Evolutionary conservation across 2,113 vertebrate genomes (phyloP), one percentile per base, ranked within the genome.

Genomic region (Leucopternis melanops): DNA sequence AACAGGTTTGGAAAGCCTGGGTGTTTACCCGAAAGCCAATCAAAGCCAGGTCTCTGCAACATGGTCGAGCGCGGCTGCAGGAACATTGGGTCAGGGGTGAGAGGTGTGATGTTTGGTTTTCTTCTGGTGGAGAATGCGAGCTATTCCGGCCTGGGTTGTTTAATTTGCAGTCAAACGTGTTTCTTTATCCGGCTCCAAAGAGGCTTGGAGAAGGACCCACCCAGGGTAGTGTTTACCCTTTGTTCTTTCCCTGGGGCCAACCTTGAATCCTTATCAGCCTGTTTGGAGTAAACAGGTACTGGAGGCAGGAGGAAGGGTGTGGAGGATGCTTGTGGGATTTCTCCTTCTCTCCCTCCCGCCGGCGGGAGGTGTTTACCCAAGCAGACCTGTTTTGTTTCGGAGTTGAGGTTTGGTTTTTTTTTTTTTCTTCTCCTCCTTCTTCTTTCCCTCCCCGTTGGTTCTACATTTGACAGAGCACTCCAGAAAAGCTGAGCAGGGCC

Each of bases 1-100:
- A 89, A 86, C 97, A 97, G 97, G 97, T 96, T 97, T 93, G 96
- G 96, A 97, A 92, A 80, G 94, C 31, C 91, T 82, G 92, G 52
- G 70, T 97, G 97, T 97, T 97, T 93, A 93, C 96, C 95, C 91
- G 11, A 90, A 96, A 96, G 97, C 95, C 97, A 97, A 94, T 97
- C 96, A 93, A 74, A 97, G 95, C 77, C 95, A 78, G 97, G 97
- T 91, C 74, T 96, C 96, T 74, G 97, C 97, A 95, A 81, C 88
- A 92, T 20, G 88, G 93, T 58, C 50, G 90, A 89, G 94, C 88
- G 42, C 11, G 65, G 94, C 94, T 81, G 80, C 82, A 70, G 94
- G 97, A 97, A 97, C 96, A 97, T 93, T 97, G 97, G 96, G 97
- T 97, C 96, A 97, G 97, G 98, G 98, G 97, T 98, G 95, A 95